phyloP scores from a whole-genome alignment of 2,797 vertebrate species.

The Cercopithecus neglectus region DNA sequence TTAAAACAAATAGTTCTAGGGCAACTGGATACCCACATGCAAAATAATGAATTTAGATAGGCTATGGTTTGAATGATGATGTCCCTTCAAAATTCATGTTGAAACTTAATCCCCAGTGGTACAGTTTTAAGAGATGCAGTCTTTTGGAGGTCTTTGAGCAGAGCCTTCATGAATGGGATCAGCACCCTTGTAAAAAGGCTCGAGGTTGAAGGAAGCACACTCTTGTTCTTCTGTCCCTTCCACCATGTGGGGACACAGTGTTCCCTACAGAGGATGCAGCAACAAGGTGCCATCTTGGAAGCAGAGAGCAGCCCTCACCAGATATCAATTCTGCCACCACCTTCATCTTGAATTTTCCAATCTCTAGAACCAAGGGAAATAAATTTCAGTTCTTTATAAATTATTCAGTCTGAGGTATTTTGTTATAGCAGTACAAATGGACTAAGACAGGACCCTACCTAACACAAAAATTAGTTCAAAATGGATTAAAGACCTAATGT shows the following conservation, averaged over 20 bases:
- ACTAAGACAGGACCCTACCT: neutral
- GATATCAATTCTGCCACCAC: neutral
- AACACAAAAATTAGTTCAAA: neutral
- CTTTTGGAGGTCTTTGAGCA: neutral
- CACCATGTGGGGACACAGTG: neutral
- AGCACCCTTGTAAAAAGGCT: neutral
- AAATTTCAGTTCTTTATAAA: neutral
- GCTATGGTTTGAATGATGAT: neutral
- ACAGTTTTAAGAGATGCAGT: neutral
- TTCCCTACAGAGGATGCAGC: neutral
- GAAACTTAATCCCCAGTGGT: neutral
- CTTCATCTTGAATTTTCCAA: neutral
- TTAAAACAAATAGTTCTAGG: neutral
- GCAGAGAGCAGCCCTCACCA: neutral
- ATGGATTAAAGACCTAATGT: neutral
- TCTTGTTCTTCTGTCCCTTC: neutral
- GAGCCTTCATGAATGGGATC: neutral
- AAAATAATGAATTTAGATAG: neutral
- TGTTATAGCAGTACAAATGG: neutral
- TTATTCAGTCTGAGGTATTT: neutral
- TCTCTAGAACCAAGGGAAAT: neutral
- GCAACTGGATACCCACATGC: neutral
- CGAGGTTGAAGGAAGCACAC: neutral
- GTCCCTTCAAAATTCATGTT: neutral
- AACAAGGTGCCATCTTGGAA: neutral